These are phyloP conservation scores for Galeruca laticollis DNA, from an alignment of 2,888 invertebrate genomes.

Conservation along the genomic window DNA sequence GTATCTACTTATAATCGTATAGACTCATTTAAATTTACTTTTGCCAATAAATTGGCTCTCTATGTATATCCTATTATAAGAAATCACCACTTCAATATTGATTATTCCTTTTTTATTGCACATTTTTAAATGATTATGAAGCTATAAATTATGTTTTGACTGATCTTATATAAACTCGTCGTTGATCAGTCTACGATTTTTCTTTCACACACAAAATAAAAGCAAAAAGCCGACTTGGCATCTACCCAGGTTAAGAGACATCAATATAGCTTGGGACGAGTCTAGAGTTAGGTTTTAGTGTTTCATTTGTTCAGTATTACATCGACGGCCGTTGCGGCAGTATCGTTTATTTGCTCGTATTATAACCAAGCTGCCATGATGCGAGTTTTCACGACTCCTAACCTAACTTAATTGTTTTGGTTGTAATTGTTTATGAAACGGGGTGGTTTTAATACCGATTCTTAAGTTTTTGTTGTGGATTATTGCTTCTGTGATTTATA, in stretches of 20 bases:
- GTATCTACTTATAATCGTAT: no score
- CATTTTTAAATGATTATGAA: background rate
- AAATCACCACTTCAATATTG: no score
- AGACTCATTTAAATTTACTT: no score
- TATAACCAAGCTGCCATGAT: conserved; percentile 6
- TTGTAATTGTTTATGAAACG: background rate
- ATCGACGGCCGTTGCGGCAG: conserved; percentile 12
- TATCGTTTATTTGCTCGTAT: background rate
- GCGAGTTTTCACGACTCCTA: conserved; percentile 10
- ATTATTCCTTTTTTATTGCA: no score
- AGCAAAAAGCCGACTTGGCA: conserved; percentile 33
- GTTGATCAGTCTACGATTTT: conserved; percentile 2
- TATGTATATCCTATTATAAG: no score
- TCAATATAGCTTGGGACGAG: conserved; percentile 36
- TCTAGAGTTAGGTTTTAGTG: background rate
- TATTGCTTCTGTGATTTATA: background rate
- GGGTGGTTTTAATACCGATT: background rate
- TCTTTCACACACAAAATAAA: conserved; percentile 3
- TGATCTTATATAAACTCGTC: background rate
- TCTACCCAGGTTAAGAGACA: conserved; percentile 39
- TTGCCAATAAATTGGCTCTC: no score
- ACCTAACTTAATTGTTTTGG: conserved; percentile 24
- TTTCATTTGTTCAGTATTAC: conserved; percentile 23
- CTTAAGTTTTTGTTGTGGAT: background rate
- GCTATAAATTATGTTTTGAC: background rate